Percentiles rank a stretch among this genome's conserved stretches.
Conservation (phyloP, 1,140 invertebrate genomes). For the Grapholita molesta region DNA sequence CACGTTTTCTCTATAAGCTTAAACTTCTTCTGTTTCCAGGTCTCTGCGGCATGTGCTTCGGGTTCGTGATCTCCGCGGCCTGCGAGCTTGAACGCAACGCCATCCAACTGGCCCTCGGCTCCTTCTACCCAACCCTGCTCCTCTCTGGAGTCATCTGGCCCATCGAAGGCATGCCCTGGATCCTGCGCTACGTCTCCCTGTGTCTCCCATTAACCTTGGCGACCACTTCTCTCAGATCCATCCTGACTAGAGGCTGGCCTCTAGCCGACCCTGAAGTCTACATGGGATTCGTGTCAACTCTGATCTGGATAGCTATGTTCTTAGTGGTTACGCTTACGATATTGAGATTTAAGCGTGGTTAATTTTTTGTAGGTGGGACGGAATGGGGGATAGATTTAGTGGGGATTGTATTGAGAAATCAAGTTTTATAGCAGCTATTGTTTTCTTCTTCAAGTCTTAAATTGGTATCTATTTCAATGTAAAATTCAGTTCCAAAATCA, state of each 20-base stretch:
- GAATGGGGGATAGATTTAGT: background rate
- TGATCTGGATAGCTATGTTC: constrained; percentile 93
- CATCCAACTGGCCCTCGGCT: constrained; percentile 95
- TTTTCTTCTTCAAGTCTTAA: background rate
- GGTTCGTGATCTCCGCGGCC: constrained; percentile 95
- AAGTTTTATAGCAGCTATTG: background rate
- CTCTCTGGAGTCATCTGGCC: constrained; percentile 95
- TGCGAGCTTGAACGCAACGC: constrained; percentile 96
- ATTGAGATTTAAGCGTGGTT: constrained; percentile 87
- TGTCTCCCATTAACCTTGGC: constrained; percentile 94
- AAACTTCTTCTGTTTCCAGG: too few relatives aligned
- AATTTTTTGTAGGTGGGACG: constrained; percentile 32
- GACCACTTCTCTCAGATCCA: constrained; percentile 91
- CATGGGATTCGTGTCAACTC: constrained; percentile 91
- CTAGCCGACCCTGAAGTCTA: constrained; percentile 91
- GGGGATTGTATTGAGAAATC: background rate
- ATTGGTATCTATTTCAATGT: background rate
- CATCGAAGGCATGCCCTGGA: constrained; percentile 92
- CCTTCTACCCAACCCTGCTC: constrained; percentile 95
- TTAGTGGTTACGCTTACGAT: constrained; percentile 89
- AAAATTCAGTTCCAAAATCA: background rate
- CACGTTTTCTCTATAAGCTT: too few relatives aligned
- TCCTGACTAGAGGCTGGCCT: constrained; percentile 94
- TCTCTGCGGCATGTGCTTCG: constrained; percentile 96
- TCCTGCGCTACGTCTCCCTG: constrained; percentile 89